Evolutionary conservation across 2,888 invertebrate genomes (phyloP).

Genomic region (Peribatodes rhomboidaria): DNA sequence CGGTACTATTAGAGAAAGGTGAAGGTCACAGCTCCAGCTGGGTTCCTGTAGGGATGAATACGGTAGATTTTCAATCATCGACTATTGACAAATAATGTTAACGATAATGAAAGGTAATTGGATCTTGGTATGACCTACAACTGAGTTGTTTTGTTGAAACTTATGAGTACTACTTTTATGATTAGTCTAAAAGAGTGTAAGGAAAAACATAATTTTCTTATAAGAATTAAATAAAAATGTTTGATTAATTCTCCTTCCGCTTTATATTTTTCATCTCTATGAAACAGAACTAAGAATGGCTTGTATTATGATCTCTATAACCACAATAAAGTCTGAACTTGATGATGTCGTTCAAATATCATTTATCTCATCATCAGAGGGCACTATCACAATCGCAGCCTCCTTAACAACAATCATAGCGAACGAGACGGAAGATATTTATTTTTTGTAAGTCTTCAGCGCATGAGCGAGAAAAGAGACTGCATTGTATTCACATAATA

Average conservation of each 20-base stretch:
- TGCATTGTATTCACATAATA: slow-evolving; percentile 81
- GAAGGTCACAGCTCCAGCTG: slow-evolving; percentile 64
- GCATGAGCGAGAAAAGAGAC: slow-evolving; percentile 61
- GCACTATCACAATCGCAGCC: slow-evolving; percentile 48
- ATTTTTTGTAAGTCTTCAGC: slow-evolving; percentile 57
- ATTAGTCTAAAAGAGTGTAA: background rate
- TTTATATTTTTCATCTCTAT: slow-evolving; percentile 3
- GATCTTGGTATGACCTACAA: slow-evolving; percentile 34
- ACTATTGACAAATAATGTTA: slow-evolving; percentile 65
- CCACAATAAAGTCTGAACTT: slow-evolving; percentile 9
- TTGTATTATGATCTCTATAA: slow-evolving; percentile 7
- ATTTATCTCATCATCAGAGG: slow-evolving; percentile 44
- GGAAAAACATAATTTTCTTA: slow-evolving; percentile 1
- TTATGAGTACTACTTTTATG: slow-evolving; percentile 16
- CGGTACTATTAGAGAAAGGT: slow-evolving; percentile 68
- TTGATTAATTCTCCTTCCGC: background rate
- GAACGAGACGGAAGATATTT: slow-evolving; percentile 61
- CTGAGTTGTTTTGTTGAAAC: slow-evolving; percentile 5
- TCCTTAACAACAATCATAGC: slow-evolving; percentile 64
- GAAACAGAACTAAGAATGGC: background rate
- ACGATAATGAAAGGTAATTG: slow-evolving; percentile 45
- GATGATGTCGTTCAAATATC: slow-evolving; percentile 35
- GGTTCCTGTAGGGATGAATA: slow-evolving; percentile 66
- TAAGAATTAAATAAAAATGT: background rate
- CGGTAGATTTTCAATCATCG: slow-evolving; percentile 51